phyloP scores from a whole-genome alignment of 2,113 vertebrate genomes.

The Siphamia tubifer region DNA sequence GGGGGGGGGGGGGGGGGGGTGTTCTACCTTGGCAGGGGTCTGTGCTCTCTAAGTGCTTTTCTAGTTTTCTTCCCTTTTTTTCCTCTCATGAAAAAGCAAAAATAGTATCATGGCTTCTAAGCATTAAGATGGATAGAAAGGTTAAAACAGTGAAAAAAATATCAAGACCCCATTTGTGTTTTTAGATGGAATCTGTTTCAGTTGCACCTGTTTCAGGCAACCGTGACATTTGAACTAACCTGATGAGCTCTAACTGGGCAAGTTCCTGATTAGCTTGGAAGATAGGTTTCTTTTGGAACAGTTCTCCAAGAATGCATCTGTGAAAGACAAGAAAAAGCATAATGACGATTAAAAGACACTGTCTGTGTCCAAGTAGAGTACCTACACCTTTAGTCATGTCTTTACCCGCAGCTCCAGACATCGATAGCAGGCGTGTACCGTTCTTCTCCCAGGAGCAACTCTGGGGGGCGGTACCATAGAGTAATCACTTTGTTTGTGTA shows the following conservation, averaged over 20 bases:
- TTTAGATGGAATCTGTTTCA: too few relatives aligned
- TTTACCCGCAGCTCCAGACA: constrained; percentile 99
- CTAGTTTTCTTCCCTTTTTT: too few relatives aligned
- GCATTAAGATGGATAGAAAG: not conserved
- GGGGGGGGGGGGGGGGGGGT: too few relatives aligned
- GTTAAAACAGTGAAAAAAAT: not conserved
- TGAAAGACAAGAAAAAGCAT: constrained; percentile 41
- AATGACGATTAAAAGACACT: too few relatives aligned
- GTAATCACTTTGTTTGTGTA: constrained; percentile 99
- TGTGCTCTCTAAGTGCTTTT: too few relatives aligned
- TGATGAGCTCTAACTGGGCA: constrained; percentile 97
- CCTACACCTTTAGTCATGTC: not conserved
- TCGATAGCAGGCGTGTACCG: constrained; percentile 96
- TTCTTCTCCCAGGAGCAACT: constrained; percentile 94
- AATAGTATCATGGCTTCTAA: not conserved
- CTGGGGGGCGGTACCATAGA: constrained; percentile 97
- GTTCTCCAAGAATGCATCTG: constrained; percentile 97
- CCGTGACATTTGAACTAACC: constrained; percentile 73
- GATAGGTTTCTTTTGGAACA: constrained; percentile 99
- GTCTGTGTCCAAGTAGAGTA: too few relatives aligned
- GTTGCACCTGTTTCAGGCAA: not conserved
- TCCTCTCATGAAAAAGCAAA: not conserved
- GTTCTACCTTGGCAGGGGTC: too few relatives aligned
- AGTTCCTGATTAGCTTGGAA: constrained; percentile 99
- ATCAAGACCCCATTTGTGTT: not conserved